Evolutionary conservation across 2,113 vertebrate genomes (phyloP).

Genomic region (Anarrhichthys ocellatus): DNA sequence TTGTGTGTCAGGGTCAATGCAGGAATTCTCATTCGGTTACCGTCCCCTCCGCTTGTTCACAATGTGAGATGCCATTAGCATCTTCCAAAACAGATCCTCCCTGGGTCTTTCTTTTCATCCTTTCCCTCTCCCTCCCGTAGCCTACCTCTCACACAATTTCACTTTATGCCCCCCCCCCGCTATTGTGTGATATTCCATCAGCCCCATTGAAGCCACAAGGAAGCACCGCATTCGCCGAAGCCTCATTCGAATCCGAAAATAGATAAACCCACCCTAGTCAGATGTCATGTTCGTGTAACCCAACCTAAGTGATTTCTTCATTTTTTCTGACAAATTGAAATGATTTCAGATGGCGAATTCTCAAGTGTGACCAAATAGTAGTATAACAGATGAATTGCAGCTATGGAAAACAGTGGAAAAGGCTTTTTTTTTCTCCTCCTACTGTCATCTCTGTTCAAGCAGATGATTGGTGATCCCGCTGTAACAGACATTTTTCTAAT

Average conservation of each 20-base stretch:
- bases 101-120: constrained; percentile 17
- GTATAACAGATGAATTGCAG: constrained; percentile 40
- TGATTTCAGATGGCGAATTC: constrained; percentile 49
- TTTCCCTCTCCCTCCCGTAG: not conserved
- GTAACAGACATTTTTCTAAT: not conserved
- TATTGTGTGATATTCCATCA: constrained; percentile 31
- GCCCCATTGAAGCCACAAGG: constrained; percentile 7
- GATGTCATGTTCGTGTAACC: constrained; percentile 25
- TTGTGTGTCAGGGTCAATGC: constrained; percentile 74
- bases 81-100: constrained; percentile 52
- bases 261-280: constrained; percentile 30
- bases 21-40: constrained; percentile 63
- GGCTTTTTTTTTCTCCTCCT: not conserved
- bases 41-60: constrained; percentile 62
- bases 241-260: constrained; percentile 34
- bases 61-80: constrained; percentile 69
- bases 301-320: constrained; percentile 35
- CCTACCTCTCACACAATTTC: constrained; percentile 12
- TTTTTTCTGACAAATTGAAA: constrained; percentile 52
- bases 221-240: constrained; percentile 19
- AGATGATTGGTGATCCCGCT: constrained; percentile 37
- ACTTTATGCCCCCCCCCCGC: constrained; percentile 3
- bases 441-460: constrained; percentile 23
- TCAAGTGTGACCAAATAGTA: constrained; percentile 57
- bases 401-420: constrained; percentile 34